Evolutionary conservation across 2,113 vertebrate species (phyloP).

Genomic region (Lucifuga dentata): DNA sequence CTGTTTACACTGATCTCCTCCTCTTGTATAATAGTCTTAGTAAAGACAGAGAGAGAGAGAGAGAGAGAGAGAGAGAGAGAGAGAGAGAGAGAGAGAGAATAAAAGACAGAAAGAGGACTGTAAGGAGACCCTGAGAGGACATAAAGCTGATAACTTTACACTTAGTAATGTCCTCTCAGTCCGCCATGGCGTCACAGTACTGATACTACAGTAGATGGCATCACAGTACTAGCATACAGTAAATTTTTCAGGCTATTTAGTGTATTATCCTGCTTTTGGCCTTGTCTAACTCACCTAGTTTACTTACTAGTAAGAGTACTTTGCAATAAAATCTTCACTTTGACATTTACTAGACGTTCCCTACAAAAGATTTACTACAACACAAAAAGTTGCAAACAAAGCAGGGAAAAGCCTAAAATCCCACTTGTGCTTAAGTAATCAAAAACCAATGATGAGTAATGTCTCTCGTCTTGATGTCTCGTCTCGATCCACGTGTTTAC

Average conservation of each 20-base stretch:
- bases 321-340: neutral
- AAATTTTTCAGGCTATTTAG: too few species aligned
- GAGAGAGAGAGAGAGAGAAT: too few species aligned
- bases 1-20: constrained; percentile 29
- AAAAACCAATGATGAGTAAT: constrained; percentile 27
- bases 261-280: too few species aligned
- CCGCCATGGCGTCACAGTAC: constrained; percentile 1
- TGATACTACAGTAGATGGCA: neutral
- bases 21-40: constrained; percentile 3
- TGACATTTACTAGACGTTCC: neutral
- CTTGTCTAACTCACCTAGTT: neutral
- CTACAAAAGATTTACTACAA: too few species aligned
- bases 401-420: neutral
- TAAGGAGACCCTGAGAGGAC: constrained; percentile 12
- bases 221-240: neutral
- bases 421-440: constrained; percentile 2
- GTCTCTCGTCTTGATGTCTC: too few species aligned
- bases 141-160: constrained; percentile 6
- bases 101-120: neutral
- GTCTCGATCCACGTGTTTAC: neutral
- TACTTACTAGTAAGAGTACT: neutral
- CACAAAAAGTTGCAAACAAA: neutral
- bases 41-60: constrained; percentile 5
- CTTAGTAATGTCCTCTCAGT: constrained; percentile 6
- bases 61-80: neutral